Conservation (phyloP, 2,888 invertebrate genomes). For the Rhopalosiphum nymphaeae region DNA sequence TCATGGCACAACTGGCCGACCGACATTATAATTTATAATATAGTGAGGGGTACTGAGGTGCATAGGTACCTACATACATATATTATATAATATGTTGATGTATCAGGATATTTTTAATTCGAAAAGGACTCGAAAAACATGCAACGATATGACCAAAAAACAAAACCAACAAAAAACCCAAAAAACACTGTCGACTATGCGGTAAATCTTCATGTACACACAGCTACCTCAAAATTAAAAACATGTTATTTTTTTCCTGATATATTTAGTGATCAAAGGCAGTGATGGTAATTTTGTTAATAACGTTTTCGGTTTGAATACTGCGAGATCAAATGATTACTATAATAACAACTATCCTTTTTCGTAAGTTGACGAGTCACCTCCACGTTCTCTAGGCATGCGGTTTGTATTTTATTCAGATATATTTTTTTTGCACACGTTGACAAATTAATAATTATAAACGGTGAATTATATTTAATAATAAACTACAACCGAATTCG, state of each 20-base stretch:
- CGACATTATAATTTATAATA: background rate
- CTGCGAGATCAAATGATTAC: background rate
- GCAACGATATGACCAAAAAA: background rate
- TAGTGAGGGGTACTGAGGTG: background rate
- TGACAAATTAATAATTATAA: background rate
- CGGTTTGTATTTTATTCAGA: background rate
- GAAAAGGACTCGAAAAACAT: background rate
- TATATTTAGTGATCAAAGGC: background rate
- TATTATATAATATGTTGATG: background rate
- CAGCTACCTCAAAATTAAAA: background rate
- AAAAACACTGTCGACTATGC: background rate
- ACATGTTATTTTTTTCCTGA: background rate
- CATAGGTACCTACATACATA: background rate
- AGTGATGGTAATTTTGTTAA: background rate
- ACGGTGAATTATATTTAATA: background rate
- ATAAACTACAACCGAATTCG: background rate
- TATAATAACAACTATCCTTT: background rate
- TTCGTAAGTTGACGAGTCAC: background rate
- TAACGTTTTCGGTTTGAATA: background rate
- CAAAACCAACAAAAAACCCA: background rate
- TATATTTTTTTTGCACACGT: background rate
- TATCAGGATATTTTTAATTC: background rate
- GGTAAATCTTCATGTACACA: background rate
- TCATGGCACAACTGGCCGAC: background rate
- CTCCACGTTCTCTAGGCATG: background rate